phyloP scores from a whole-genome alignment of 2,888 invertebrate genomes.

The Tachina lurida region DNA sequence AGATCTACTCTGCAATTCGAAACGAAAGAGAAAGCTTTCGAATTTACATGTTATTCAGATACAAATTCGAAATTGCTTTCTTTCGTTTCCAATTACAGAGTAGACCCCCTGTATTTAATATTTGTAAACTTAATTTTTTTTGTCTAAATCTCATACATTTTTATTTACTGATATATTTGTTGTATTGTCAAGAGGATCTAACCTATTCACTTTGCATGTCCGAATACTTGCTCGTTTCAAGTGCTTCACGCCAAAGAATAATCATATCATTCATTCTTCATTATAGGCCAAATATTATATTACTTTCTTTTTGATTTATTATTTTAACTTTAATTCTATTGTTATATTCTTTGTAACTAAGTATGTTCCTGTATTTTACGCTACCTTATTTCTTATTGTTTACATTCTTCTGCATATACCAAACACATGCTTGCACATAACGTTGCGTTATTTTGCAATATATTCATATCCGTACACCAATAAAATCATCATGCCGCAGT shows the following conservation, averaged over 20 bases:
- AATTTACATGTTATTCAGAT: too few species aligned
- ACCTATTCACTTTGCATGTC: constrained; percentile 10
- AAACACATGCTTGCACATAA: constrained; percentile 65
- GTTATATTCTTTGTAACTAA: constrained; percentile 58
- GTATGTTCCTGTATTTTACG: constrained; percentile 46
- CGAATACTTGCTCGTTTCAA: neutral
- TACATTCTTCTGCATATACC: constrained; percentile 28
- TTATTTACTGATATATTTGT: too few species aligned
- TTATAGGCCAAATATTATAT: constrained; percentile 25
- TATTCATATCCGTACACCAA: constrained; percentile 48
- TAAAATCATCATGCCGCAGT: constrained; percentile 83
- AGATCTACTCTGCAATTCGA: too few species aligned
- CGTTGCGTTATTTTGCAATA: constrained; percentile 56
- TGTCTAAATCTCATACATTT: too few species aligned
- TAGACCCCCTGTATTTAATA: too few species aligned
- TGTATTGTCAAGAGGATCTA: neutral
- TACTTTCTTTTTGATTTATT: constrained; percentile 37
- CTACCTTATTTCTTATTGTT: constrained; percentile 35
- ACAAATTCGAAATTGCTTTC: too few species aligned
- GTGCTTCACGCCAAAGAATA: neutral
- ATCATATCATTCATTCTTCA: constrained; percentile 60
- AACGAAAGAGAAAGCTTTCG: too few species aligned
- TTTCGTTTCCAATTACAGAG: too few species aligned
- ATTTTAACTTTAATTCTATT: constrained; percentile 9
- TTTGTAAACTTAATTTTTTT: too few species aligned